Conservation (phyloP, 2,797 vertebrate species). For the Spinibarbus caldwelli region DNA sequence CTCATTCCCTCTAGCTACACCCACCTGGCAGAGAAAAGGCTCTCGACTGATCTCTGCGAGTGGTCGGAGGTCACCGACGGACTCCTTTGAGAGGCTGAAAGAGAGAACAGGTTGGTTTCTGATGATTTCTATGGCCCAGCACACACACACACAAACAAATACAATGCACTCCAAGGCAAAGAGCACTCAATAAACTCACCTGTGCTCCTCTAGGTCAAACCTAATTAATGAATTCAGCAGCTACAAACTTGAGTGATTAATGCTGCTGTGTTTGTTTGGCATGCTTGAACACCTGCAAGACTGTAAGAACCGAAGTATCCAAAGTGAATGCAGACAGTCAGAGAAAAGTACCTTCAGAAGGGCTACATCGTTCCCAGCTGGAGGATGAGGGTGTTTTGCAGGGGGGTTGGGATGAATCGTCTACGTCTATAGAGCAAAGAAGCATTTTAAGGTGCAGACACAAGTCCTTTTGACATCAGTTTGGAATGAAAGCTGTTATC, state of each 20-base stretch:
- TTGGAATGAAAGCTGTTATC: background rate
- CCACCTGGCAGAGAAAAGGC: slow-evolving; percentile 89
- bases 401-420: slow-evolving; percentile 66
- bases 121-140: background rate
- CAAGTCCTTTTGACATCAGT: background rate
- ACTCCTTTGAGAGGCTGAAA: slow-evolving; percentile 80
- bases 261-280: background rate
- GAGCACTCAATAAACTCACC: background rate
- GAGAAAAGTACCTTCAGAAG: slow-evolving; percentile 76
- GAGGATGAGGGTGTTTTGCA: slow-evolving; percentile 74
- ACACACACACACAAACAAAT: background rate
- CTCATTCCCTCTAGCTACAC: slow-evolving; percentile 27
- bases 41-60: slow-evolving; percentile 85
- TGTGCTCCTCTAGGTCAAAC: background rate
- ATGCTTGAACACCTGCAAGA: background rate
- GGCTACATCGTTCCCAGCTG: slow-evolving; percentile 75
- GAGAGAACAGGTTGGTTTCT: slow-evolving; percentile 16
- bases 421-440: slow-evolving; percentile 73
- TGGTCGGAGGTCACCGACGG: slow-evolving; percentile 83
- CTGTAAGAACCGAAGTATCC: background rate
- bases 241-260: background rate
- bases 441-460: background rate
- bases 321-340: background rate
- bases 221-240: background rate
- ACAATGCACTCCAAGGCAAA: background rate